phyloP scores from a whole-genome alignment of 2,113 vertebrate genomes.

The Siniperca knerii region DNA sequence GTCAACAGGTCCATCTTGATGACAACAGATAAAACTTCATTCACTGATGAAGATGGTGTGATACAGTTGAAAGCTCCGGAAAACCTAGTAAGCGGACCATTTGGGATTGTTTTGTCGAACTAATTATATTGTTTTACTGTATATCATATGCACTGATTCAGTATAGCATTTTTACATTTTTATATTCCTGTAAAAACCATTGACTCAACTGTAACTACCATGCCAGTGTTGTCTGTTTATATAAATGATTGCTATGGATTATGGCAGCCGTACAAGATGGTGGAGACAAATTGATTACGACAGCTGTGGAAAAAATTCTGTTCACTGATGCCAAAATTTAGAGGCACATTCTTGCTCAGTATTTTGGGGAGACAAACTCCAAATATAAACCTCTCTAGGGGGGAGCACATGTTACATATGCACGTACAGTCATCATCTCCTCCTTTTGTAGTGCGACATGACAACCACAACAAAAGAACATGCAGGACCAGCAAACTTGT shows the following conservation, averaged over 20 bases:
- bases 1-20: neutral
- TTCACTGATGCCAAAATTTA: slow-evolving; percentile 51
- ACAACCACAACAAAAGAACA: slow-evolving; percentile 42
- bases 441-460: slow-evolving; percentile 27
- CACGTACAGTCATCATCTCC: slow-evolving; percentile 42
- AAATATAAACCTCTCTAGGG: slow-evolving; percentile 62
- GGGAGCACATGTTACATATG: slow-evolving; percentile 36
- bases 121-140: neutral
- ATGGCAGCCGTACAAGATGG: slow-evolving; percentile 13
- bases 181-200: neutral
- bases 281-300: slow-evolving; percentile 60
- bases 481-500: slow-evolving; percentile 14
- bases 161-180: neutral
- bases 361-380: slow-evolving; percentile 55
- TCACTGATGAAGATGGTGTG: neutral
- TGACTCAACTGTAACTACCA: neutral
- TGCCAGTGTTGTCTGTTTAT: slow-evolving; percentile 39
- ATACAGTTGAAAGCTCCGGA: too few species aligned
- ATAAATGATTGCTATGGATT: slow-evolving; percentile 36
- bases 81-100: neutral
- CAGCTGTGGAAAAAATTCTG: slow-evolving; percentile 65
- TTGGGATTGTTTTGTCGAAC: neutral
- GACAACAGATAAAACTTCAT: neutral
- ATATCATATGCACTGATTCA: neutral
- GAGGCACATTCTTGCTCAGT: slow-evolving; percentile 53